Evolutionary conservation across 2,113 vertebrate genomes (phyloP).

Genomic region (Balaeniceps rex): DNA sequence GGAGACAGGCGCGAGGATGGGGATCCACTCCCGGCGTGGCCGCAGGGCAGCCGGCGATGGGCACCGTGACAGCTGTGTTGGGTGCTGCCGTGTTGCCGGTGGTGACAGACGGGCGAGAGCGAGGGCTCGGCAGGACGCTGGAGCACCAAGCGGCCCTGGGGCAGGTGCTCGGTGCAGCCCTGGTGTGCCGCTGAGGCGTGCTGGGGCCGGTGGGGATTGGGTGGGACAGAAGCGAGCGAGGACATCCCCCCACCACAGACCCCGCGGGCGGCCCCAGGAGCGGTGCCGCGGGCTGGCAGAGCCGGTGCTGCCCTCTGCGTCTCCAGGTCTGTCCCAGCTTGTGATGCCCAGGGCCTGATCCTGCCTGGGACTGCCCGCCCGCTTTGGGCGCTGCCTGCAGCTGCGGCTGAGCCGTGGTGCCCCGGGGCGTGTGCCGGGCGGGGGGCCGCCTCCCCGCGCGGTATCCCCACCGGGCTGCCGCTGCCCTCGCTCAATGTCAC

Average conservation of each 20-base stretch:
- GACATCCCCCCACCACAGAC: accelerated
- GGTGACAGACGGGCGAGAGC: accelerated
- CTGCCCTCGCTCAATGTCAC: conserved; percentile 59
- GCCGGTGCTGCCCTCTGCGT: background rate
- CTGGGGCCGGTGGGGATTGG: background rate
- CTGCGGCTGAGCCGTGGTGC: background rate
- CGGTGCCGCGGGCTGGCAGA: background rate
- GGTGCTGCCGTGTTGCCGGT: accelerated
- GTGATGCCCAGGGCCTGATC: background rate
- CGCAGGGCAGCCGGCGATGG: accelerated
- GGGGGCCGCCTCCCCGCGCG: accelerated
- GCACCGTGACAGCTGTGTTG: accelerated
- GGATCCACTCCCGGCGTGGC: accelerated
- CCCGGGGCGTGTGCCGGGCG: accelerated
- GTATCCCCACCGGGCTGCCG: background rate
- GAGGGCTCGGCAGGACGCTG: background rate
- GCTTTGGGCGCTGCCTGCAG: background rate
- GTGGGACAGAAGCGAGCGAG: background rate
- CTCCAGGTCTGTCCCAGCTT: background rate
- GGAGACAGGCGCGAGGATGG: accelerated
- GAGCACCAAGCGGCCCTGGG: background rate
- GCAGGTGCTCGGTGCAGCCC: background rate
- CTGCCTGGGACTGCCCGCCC: background rate
- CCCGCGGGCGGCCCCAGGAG: accelerated
- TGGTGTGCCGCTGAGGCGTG: accelerated